Percentiles rank a stretch among this genome's conserved stretches.
Conservation (phyloP, 2,888 invertebrate species). For the Gnatocerus cornutus region DNA sequence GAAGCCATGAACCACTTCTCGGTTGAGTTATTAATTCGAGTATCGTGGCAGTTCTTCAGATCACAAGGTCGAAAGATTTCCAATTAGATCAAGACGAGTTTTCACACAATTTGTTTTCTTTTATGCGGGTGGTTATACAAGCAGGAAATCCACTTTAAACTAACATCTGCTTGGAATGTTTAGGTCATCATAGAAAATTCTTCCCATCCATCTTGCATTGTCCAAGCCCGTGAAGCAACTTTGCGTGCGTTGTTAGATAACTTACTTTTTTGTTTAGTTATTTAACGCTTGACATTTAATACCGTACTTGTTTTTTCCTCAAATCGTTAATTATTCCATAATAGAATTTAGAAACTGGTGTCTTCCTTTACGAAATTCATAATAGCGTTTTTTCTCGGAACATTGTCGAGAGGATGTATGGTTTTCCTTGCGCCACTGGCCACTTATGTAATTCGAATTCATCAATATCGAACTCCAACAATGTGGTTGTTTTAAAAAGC, state of each 20-base stretch:
- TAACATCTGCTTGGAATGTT: slow-evolving; percentile 17
- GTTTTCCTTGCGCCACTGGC: slow-evolving; percentile 25
- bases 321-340: slow-evolving; percentile 8
- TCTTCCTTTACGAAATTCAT: slow-evolving; percentile 34
- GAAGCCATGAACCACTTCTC: slow-evolving; percentile 26
- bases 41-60: not conserved
- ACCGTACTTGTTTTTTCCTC: slow-evolving; percentile 25
- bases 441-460: slow-evolving; percentile 33
- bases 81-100: not conserved
- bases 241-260: slow-evolving; percentile 25
- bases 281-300: slow-evolving; percentile 36
- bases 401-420: slow-evolving; percentile 16
- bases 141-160: slow-evolving; percentile 16
- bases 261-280: slow-evolving; percentile 5
- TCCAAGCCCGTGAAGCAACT: slow-evolving; percentile 15
- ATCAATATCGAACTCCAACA: slow-evolving; percentile 31
- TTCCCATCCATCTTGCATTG: slow-evolving; percentile 18
- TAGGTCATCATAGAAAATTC: slow-evolving; percentile 13
- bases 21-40: not conserved
- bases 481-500: slow-evolving; percentile 26
- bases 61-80: slow-evolving; percentile 9
- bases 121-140: slow-evolving; percentile 13
- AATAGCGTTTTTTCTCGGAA: slow-evolving; percentile 5
- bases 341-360: slow-evolving; percentile 36
- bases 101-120: not conserved